phyloP scores from a whole-genome alignment of 1,140 invertebrate genomes.

The Archegozetes longisetosus region DNA sequence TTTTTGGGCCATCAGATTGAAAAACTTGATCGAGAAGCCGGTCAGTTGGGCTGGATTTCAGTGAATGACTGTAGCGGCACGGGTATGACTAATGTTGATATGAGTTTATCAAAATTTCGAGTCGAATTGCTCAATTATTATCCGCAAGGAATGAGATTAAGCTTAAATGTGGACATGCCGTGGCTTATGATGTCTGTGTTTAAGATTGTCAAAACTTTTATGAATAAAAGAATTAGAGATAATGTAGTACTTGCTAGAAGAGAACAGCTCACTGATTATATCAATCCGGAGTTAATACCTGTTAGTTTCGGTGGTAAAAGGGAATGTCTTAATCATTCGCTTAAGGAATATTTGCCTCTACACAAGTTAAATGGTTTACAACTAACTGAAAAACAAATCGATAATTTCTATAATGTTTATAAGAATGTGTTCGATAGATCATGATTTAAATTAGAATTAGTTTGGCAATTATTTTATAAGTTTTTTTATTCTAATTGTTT shows the following conservation, averaged over 20 bases:
- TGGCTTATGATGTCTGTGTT: not conserved
- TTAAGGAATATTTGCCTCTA: not conserved
- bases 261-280: not conserved
- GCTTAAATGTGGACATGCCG: not conserved
- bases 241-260: not conserved
- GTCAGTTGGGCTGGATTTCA: not conserved
- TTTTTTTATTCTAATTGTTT: too few relatives aligned
- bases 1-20: not conserved
- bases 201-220: not conserved
- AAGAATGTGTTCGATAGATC: too few relatives aligned
- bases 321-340: not conserved
- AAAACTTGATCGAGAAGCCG: not conserved
- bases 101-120: not conserved
- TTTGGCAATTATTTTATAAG: too few relatives aligned
- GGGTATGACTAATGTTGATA: not conserved
- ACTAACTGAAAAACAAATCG: not conserved
- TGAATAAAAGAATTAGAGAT: not conserved
- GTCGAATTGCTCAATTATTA: slow-evolving; percentile 1
- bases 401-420: not conserved
- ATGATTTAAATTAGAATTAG: too few relatives aligned
- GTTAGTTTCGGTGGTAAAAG: not conserved
- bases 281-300: not conserved
- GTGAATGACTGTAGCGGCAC: not conserved
- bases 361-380: not conserved
- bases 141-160: not conserved